Base-by-base conservation (phyloP, 2,113 vertebrate species). In the Anolis sagrei region DNA sequence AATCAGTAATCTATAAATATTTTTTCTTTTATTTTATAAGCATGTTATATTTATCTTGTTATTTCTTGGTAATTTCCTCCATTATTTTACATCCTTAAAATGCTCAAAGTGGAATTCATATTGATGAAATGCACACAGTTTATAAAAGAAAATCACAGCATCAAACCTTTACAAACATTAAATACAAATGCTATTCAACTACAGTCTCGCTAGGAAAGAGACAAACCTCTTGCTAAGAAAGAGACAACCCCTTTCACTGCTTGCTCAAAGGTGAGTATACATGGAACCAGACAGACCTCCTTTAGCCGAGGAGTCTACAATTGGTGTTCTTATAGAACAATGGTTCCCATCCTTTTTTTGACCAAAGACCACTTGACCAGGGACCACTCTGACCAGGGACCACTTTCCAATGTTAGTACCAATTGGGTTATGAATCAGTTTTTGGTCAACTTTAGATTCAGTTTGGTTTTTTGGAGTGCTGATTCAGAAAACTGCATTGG, bases 1-100 rank as follows among this genome's bases (percentile, higher is more conserved):
- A 34, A 21, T 27, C 23, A 70, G n/a, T 48, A 90, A 48, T 90
- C 87, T 91, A 93, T 95, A 94, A 93, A 93, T 93, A 94, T 49
- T 89, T 89, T 27, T 80, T 48, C 14, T 48, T 48, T 44, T 68
- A 39, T 27, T 27, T 61, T 80, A 48, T 8, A 68, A 21, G 4
- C 69, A 51, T 58, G 34, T 16, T 4, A 32, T 48, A 73, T 39
- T 80, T 48, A 70, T 81, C 2, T 58, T 58, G 18, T 81, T 70
- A 70, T 54, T 72, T 81, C 6, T 1, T 4, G 13, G n/a, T 5
- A 32, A 32, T 23, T 6, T n/a, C 18, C 9, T 39, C 49, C 9
- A n/a, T 70, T 2, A 19, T 54, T 54, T 70, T 27, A 51, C 49
- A 81, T 34, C 51, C 4, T 81, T 16, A 70, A 49, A 82, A 82